These are phyloP conservation scores for Anagrus nilaparvatae DNA, from an alignment of 1,140 invertebrate species.

Conservation along the genomic window DNA sequence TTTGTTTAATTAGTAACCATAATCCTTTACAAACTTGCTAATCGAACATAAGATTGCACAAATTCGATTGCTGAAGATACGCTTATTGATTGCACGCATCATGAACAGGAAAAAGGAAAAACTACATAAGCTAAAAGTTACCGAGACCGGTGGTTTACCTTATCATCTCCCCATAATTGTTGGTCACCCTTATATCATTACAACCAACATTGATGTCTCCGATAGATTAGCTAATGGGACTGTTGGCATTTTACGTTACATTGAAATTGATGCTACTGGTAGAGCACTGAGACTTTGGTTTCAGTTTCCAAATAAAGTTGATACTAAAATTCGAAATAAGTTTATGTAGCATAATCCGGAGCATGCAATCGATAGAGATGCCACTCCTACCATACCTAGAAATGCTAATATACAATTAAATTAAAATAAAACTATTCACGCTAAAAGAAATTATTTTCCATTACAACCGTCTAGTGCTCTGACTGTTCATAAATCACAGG, in stretches of 20 bases:
- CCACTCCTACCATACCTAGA: constrained; percentile 19
- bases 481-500: no score
- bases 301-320: constrained; percentile 17
- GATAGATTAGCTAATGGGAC: constrained; percentile 33
- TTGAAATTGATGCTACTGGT: constrained; percentile 23
- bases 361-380: constrained; percentile 10
- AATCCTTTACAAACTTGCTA: no score
- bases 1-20: no score
- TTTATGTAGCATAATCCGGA: constrained; percentile 10
- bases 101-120: no score
- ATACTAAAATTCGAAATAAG: constrained; percentile 16
- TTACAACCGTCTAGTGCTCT: no score
- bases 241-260: constrained; percentile 25
- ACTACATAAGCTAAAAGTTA: constrained; percentile 28
- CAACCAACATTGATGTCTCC: constrained; percentile 28
- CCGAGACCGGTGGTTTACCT: constrained; percentile 29
- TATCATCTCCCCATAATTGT: constrained; percentile 27
- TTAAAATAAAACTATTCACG: constrained; percentile 23
- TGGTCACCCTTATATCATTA: constrained; percentile 27
- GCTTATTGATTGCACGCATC: no score
- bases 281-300: constrained; percentile 17
- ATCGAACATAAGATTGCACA: no score
- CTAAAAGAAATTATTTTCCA: constrained; percentile 26
- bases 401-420: constrained; percentile 23
- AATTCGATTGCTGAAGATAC: no score